Percentiles rank a stretch among this genome's conserved stretches.
Evolutionary conservation across 1,140 invertebrate species (phyloP).

Genomic region (Drosophila sp.): DNA sequence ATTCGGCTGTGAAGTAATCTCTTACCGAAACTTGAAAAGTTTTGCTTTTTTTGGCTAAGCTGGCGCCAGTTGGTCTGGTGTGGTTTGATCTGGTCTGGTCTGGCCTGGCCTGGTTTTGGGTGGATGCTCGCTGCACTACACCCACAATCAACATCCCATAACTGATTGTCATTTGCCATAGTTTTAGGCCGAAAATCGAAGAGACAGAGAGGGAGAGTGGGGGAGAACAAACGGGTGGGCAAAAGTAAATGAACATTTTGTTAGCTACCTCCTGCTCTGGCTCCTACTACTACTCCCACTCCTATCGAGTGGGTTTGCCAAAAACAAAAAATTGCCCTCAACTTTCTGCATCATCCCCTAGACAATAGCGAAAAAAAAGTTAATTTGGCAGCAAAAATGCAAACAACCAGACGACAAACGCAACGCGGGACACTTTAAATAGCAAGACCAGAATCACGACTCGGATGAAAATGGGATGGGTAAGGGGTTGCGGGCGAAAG

Average conservation of each 20-base stretch:
- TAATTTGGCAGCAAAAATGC: constrained; percentile 78
- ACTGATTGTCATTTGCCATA: constrained; percentile 67
- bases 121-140: constrained; percentile 44
- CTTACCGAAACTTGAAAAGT: not conserved
- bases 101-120: not conserved
- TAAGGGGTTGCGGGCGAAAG: not conserved
- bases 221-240: constrained; percentile 49
- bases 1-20: constrained; percentile 6
- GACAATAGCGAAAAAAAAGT: constrained; percentile 78
- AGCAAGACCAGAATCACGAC: constrained; percentile 23
- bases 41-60: not conserved
- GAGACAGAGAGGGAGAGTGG: no score
- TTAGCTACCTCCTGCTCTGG: constrained; percentile 26
- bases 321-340: constrained; percentile 69
- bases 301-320: constrained; percentile 66
- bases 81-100: not conserved
- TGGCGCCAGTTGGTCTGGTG: constrained; percentile 3
- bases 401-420: constrained; percentile 64
- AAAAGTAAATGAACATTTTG: constrained; percentile 21
- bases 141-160: constrained; percentile 26
- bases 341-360: constrained; percentile 45
- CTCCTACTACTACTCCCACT: not conserved
- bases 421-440: constrained; percentile 62
- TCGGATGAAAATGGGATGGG: not conserved
- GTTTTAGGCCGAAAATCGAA: constrained; percentile 64